Percentiles rank a stretch among this genome's conserved stretches.
phyloP scores from a whole-genome alignment of 92 coral and sea anemone genomes.

The Pocillopora meandrina region DNA sequence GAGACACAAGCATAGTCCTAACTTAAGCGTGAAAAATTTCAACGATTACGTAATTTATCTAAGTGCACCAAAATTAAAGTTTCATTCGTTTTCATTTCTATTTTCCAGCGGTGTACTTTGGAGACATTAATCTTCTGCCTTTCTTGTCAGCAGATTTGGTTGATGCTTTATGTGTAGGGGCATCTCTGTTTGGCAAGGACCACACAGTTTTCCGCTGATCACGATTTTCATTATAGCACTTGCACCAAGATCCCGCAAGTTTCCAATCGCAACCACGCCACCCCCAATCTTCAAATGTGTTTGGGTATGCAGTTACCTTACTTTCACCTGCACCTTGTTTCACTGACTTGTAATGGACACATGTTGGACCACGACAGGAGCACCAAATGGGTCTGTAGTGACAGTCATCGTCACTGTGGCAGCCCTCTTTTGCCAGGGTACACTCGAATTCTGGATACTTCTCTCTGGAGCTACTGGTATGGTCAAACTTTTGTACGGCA shows the following conservation, averaged over 20 bases:
- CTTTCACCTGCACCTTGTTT: neutral
- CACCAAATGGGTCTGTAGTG: neutral
- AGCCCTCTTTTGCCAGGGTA: neutral
- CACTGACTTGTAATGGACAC: neutral
- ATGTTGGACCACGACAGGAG: neutral
- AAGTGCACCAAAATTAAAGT: too few species aligned
- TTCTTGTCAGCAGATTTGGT: too few species aligned
- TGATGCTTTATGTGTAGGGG: neutral
- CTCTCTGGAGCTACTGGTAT: neutral
- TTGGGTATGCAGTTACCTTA: neutral
- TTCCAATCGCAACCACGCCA: constrained; percentile 31
- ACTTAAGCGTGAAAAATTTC: too few species aligned
- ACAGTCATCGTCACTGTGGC: neutral
- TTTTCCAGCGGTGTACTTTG: too few species aligned
- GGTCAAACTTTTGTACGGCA: neutral
- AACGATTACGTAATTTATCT: too few species aligned
- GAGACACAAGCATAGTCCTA: too few species aligned
- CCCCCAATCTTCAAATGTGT: neutral
- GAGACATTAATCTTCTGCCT: too few species aligned
- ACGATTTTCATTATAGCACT: neutral
- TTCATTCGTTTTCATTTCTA: too few species aligned
- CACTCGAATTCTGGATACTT: neutral
- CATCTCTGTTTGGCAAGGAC: neutral
- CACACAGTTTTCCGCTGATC: neutral
- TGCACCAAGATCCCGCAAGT: neutral